Base-by-base conservation (phyloP, 2,888 invertebrate genomes). In the Alloplasta piceator region DNA sequence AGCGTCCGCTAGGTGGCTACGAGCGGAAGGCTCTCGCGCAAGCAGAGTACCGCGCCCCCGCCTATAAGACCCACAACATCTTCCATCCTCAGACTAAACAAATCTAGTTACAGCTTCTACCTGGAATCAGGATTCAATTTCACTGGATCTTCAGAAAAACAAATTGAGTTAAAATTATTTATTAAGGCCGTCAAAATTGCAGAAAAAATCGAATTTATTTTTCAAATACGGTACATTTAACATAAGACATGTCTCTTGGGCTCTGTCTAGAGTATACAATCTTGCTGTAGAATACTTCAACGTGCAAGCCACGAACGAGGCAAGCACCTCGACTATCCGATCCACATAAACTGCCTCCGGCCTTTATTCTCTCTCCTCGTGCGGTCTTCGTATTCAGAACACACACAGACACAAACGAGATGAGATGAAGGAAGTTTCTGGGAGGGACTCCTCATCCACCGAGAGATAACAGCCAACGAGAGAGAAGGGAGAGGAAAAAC, bases 321-420 rank as follows among this genome's bases (percentile, higher is more conserved):
- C 76, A 58, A 67, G 64, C 38, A 50, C 64, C 48, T 50, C 60
- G 77, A 60, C 71, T 68, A 80, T 72, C 64, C 81, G 77, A 70
- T 74, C 70, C 64, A 71, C 73, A 74, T 74, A 77, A 26, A 81
- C 43, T 73, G 81, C 81, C 77, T 41, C 50, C 39, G 70, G 77
- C 76, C 58, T 56, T 61, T 67, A 63, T 43, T 72, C 52, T 77
- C 70, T 58, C 64, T 66, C 48, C 38, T 63, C 48, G 60, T 58
- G 43, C 56, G 60, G 58, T 73, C 56, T 55, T 56, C 41, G 55
- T 43, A 10, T 73, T 60, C 14, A 36, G 39, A 55, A 48, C 61
- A 55, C 16, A 56, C 46, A 58, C 26, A 73, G 66, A 67, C 71
- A 41, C 14, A 39, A 61, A 26, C 26, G 72, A 71, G 71, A 43